phyloP scores from a whole-genome alignment of 92 coral and sea anemone genomes.

The Epizoanthus rinbou region DNA sequence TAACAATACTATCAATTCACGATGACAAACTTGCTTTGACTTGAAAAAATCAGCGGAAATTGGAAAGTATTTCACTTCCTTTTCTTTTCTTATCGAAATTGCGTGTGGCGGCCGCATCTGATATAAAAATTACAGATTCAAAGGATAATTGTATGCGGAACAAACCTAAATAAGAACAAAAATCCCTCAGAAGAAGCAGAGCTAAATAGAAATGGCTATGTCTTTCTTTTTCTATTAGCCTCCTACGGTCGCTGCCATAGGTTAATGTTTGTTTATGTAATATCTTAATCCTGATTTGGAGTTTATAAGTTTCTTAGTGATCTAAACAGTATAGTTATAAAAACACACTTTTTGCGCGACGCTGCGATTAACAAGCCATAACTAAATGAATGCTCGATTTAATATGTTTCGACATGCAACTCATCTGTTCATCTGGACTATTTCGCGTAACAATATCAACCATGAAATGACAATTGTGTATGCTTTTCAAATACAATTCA shows the following conservation, averaged over 20 bases:
- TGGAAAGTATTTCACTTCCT: conserved; percentile 11
- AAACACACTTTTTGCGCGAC: background rate
- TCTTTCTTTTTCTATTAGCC: conserved; percentile 23
- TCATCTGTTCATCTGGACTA: too few species aligned
- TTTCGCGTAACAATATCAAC: too few species aligned
- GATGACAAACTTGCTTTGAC: background rate
- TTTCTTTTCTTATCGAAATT: background rate
- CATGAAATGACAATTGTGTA: too few species aligned
- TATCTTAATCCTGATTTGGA: background rate
- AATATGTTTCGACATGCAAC: background rate
- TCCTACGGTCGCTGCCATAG: conserved; percentile 2
- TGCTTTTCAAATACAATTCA: too few species aligned
- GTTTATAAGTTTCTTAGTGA: background rate
- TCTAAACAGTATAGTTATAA: background rate
- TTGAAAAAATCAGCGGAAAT: background rate
- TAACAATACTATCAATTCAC: background rate
- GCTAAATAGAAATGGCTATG: conserved; percentile 1
- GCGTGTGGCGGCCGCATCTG: background rate
- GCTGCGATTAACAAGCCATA: background rate
- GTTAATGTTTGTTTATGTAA: conserved; percentile 36
- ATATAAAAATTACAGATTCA: background rate
- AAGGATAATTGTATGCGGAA: background rate
- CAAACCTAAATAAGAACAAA: background rate
- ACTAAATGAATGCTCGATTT: background rate
- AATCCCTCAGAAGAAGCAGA: background rate